These are phyloP conservation scores for Raphicerus campestris DNA, from an alignment of 2,113 vertebrate species.

Conservation along the genomic window DNA sequence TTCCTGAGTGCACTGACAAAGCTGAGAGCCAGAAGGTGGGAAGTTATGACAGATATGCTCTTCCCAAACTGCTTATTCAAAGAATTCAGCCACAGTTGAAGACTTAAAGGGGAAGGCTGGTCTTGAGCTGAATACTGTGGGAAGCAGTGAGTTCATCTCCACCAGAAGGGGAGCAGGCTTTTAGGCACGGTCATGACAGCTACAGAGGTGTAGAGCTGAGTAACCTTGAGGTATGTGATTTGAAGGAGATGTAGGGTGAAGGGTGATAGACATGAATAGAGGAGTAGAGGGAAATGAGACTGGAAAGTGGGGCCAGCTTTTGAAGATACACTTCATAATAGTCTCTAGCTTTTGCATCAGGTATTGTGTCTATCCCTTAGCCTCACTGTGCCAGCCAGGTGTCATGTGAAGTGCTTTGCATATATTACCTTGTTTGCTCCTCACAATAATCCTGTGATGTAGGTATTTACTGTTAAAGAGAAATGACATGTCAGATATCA, in stretches of 20 bases:
- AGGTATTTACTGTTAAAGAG: not conserved
- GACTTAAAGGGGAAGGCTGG: not conserved
- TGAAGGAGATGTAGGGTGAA: not conserved
- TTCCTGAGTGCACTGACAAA: not conserved
- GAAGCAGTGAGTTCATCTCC: not conserved
- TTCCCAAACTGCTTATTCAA: not conserved
- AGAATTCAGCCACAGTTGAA: not conserved
- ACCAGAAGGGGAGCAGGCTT: not conserved
- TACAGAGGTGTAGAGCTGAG: not conserved
- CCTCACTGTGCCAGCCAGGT: not conserved
- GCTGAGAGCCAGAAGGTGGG: not conserved
- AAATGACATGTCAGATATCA: not conserved
- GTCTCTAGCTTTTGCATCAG: not conserved
- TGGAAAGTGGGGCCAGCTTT: not conserved
- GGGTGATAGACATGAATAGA: not conserved
- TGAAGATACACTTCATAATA: not conserved
- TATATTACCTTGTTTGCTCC: not conserved
- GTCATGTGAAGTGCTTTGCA: not conserved
- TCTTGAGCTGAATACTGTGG: not conserved
- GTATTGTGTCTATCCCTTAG: not conserved
- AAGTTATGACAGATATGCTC: not conserved
- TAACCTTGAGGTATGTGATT: not conserved
- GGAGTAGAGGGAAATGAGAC: not conserved
- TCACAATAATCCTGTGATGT: not conserved
- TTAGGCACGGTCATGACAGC: not conserved